Percentiles rank a stretch among this genome's conserved stretches.
Conservation (phyloP, 2,797 vertebrate genomes). For the Antennarius maculatus region DNA sequence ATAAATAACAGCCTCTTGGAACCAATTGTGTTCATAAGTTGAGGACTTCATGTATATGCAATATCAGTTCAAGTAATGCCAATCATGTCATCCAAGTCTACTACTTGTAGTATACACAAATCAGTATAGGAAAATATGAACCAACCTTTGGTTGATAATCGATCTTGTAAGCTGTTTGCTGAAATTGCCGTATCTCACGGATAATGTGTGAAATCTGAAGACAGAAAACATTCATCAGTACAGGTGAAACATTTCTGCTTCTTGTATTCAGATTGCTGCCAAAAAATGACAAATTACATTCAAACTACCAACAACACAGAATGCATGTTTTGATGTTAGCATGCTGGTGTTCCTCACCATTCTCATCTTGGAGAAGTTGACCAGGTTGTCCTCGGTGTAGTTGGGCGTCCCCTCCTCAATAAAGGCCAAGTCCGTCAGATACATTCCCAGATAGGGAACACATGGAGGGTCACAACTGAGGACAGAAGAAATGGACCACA, state of each 20-base stretch:
- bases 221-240: not conserved
- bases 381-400: constrained; percentile 94
- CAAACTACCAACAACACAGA: not conserved
- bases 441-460: constrained; percentile 99
- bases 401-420: constrained; percentile 98
- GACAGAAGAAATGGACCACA: constrained; percentile 9
- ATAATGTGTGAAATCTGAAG: constrained; percentile 96
- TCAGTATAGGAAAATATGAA: not conserved
- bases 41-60: no score
- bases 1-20: no score
- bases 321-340: not conserved
- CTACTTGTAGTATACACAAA: not conserved
- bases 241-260: not conserved
- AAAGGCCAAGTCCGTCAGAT: constrained; percentile 96
- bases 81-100: not conserved
- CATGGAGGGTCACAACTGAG: constrained; percentile 95
- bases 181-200: constrained; percentile 97
- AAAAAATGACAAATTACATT: not conserved
- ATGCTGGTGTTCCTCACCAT: constrained; percentile 82
- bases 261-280: not conserved
- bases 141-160: constrained; percentile 93
- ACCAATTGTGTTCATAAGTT: no score
- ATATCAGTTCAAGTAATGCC: no score
- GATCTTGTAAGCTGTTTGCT: constrained; percentile 97
- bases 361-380: constrained; percentile 99